Conservation (phyloP, 2,888 invertebrate species). For the Orgyia antiqua region DNA sequence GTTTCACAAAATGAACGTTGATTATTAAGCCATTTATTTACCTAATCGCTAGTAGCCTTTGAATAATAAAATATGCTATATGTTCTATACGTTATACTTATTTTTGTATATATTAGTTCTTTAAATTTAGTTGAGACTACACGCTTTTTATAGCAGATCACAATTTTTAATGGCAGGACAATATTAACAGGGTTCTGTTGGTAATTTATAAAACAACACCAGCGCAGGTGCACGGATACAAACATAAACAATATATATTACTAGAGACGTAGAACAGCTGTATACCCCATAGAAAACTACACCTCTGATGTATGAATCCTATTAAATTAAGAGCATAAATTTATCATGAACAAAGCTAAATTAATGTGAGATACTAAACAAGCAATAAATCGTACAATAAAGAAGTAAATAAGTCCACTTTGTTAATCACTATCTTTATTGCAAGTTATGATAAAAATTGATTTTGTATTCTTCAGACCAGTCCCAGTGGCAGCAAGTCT, state of each 20-base stretch:
- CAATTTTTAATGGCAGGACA: no score
- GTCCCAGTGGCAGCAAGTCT: no score
- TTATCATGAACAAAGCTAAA: background rate
- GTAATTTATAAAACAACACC: background rate
- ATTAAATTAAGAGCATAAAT: background rate
- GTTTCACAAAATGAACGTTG: no score
- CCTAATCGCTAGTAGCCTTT: no score
- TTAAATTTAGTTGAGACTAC: no score
- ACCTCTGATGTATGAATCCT: background rate
- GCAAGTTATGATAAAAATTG: background rate
- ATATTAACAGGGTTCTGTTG: background rate
- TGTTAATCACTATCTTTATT: constrained; percentile 1
- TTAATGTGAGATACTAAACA: background rate
- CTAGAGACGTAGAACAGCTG: background rate
- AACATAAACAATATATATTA: background rate
- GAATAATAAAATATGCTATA: no score
- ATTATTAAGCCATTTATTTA: no score
- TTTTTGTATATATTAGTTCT: no score
- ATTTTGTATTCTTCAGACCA: background rate
- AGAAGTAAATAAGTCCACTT: background rate
- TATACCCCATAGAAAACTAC: background rate
- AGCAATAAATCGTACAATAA: background rate
- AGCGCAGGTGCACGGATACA: background rate
- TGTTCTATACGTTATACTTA: no score
- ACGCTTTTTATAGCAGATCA: no score